phyloP scores from a whole-genome alignment of 1,140 invertebrate genomes.

The Trichonephila clavata region DNA sequence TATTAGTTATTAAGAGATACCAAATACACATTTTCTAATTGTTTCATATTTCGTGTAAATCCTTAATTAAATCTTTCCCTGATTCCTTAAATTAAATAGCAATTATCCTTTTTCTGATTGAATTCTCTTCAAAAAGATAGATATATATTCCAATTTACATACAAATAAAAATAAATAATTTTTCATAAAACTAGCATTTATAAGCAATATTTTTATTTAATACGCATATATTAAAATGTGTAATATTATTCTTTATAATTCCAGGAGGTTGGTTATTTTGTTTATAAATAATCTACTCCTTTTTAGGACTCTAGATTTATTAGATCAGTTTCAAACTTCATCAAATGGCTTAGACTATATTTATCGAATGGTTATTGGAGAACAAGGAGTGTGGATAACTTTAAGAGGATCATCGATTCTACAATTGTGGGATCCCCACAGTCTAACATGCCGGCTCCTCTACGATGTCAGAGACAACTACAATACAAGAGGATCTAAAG shows the following conservation, averaged over 20 bases:
- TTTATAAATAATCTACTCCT: background rate
- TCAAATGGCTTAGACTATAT: conserved; percentile 81
- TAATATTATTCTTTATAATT: background rate
- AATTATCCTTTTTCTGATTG: no score
- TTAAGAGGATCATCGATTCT: conserved; percentile 83
- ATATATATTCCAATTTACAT: no score
- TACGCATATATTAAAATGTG: background rate
- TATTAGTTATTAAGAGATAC: no score
- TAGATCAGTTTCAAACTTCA: conserved; percentile 82
- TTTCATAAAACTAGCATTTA: background rate
- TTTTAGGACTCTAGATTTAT: conserved; percentile 81
- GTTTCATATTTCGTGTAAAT: no score
- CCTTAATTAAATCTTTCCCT: no score
- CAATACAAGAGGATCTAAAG: conserved; percentile 52
- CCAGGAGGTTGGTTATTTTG: background rate
- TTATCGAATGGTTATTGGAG: conserved; percentile 79
- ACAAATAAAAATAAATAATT: no score
- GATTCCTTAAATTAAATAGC: no score
- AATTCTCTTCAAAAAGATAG: no score
- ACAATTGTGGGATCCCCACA: conserved; percentile 82
- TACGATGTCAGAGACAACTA: conserved; percentile 81
- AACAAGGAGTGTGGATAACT: conserved; percentile 82
- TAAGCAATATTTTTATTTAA: background rate
- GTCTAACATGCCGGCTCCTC: conserved; percentile 82
- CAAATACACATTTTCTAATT: no score